phyloP scores from a whole-genome alignment of 2,888 invertebrate species.

The Catocala nupta region DNA sequence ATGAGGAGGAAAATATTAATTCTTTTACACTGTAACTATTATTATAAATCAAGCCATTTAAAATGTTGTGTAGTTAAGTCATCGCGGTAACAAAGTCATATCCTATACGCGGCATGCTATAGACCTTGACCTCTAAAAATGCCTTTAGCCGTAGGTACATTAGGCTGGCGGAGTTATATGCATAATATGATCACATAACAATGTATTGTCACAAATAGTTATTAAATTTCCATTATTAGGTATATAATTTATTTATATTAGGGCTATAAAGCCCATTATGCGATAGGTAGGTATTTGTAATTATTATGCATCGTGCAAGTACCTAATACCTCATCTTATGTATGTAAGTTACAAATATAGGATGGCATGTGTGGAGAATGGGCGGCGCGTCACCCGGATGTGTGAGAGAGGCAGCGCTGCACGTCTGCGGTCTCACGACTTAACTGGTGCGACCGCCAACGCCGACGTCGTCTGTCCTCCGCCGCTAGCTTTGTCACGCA shows the following conservation, averaged over 20 bases:
- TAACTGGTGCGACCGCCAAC: conserved; percentile 24
- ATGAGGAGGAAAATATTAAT: conserved; percentile 47
- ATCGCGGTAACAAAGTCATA: conserved; percentile 47
- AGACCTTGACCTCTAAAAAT: conserved; percentile 66
- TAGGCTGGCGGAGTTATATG: conserved; percentile 31
- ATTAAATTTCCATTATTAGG: conserved; percentile 27
- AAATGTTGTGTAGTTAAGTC: conserved; percentile 34
- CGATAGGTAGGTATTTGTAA: background rate
- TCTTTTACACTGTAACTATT: conserved; percentile 16
- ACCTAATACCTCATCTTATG: background rate
- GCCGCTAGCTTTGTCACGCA: conserved; percentile 41
- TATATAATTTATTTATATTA: conserved; percentile 39
- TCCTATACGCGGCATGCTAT: conserved; percentile 46
- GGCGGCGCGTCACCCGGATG: conserved; percentile 51
- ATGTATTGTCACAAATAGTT: conserved; percentile 9
- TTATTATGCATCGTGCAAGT: background rate
- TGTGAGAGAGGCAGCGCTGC: conserved; percentile 33
- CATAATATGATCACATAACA: conserved; percentile 18
- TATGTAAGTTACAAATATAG: conserved; percentile 4
- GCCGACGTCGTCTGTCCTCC: conserved; percentile 6
- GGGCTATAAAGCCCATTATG: conserved; percentile 30
- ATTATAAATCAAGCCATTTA: conserved; percentile 20
- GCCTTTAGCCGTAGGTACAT: conserved; percentile 43
- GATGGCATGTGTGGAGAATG: conserved; percentile 60
- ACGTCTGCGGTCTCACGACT: conserved; percentile 56